phyloP scores from a whole-genome alignment of 2,113 vertebrate genomes.

The Porphyrio hochstetteri region DNA sequence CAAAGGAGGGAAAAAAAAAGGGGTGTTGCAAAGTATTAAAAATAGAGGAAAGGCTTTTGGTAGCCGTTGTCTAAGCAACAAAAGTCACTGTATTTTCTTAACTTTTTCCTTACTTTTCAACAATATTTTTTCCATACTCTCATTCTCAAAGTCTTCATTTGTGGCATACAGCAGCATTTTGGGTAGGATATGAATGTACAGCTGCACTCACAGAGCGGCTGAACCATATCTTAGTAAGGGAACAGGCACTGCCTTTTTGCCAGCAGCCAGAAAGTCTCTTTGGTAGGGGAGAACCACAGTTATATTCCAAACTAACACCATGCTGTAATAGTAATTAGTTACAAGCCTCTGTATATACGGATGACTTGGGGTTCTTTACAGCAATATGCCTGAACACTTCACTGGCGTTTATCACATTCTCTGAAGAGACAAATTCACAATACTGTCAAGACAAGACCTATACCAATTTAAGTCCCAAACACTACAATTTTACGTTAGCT shows the following conservation, averaged over 20 bases:
- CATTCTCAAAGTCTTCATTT: not conserved
- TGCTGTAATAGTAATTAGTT: not conserved
- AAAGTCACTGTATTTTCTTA: not conserved
- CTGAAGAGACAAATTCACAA: not conserved
- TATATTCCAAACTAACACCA: not conserved
- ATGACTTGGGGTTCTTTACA: not conserved
- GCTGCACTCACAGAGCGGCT: not conserved
- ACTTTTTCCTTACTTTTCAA: not conserved
- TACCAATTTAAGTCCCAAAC: not conserved
- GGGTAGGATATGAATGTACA: not conserved
- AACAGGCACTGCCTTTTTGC: fast-evolving
- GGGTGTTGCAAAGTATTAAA: not conserved
- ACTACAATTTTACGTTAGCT: not conserved
- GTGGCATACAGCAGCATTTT: not conserved
- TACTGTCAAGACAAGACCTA: not conserved
- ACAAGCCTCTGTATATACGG: not conserved
- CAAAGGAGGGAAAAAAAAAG: not conserved
- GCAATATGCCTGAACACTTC: not conserved
- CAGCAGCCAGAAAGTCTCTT: not conserved
- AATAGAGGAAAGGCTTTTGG: not conserved
- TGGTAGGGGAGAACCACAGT: not conserved
- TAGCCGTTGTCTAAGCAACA: not conserved
- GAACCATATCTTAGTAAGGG: fast-evolving
- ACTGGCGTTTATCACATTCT: not conserved
- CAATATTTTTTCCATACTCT: not conserved